These are phyloP conservation scores for Passer montanus DNA, from an alignment of 2,113 vertebrate species.

Conservation along the genomic window DNA sequence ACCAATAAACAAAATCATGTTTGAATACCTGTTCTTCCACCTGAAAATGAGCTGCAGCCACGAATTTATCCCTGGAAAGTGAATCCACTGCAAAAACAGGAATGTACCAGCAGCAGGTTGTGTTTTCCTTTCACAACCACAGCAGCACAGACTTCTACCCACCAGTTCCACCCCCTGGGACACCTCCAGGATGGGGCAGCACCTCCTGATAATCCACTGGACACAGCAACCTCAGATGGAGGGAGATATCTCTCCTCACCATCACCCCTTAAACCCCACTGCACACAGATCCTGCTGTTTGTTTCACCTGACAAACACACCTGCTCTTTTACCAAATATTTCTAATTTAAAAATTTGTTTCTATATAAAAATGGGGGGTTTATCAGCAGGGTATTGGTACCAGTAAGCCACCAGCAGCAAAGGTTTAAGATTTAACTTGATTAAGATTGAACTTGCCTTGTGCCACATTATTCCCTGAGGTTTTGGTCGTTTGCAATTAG, in stretches of 20 bases:
- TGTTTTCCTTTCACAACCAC: not conserved
- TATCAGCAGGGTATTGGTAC: not conserved
- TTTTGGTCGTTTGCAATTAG: constrained; percentile 79
- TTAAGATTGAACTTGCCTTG: constrained; percentile 78
- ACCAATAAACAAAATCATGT: not conserved
- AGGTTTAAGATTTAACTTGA: not conserved
- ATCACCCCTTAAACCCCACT: not conserved
- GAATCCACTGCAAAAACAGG: not conserved
- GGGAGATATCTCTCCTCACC: not conserved
- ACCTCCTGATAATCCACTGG: not conserved
- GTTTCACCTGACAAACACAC: not conserved
- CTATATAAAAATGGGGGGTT: not conserved
- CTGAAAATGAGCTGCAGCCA: not conserved
- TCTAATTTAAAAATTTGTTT: not conserved
- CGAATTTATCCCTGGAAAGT: not conserved
- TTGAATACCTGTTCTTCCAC: not conserved
- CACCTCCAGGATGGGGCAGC: not conserved
- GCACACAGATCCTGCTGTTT: not conserved
- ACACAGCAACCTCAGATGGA: not conserved
- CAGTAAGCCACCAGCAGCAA: not conserved
- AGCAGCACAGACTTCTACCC: not conserved
- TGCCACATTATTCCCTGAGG: constrained; percentile 88
- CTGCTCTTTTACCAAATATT: not conserved
- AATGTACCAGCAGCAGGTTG: not conserved
- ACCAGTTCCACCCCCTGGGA: not conserved